Evolutionary conservation across 2,888 invertebrate species (phyloP).

Genomic region (Scaptomyza tumidula): DNA sequence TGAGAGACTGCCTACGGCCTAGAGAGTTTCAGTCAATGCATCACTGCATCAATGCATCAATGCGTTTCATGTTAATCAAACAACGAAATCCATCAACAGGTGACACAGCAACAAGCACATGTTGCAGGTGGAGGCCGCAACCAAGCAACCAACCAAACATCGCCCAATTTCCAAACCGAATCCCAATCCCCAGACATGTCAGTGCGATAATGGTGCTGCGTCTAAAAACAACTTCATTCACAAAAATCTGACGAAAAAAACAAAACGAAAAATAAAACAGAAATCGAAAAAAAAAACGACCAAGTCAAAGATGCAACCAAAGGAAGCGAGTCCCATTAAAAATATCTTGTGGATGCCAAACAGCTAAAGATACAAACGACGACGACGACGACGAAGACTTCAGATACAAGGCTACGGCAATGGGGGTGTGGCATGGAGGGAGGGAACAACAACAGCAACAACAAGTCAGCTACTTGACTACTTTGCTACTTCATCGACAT

Average conservation of each 20-base stretch:
- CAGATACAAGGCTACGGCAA: not conserved
- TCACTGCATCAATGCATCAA: conserved; percentile 66
- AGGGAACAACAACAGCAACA: conserved; percentile 27
- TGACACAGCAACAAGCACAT: conserved; percentile 67
- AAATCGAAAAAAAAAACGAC: conserved; percentile 8
- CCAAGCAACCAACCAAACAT: not conserved
- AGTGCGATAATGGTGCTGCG: conserved; percentile 80
- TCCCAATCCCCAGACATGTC: conserved; percentile 72
- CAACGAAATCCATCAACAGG: conserved; percentile 78
- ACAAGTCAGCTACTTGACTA: conserved; percentile 60
- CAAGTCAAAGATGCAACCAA: conserved; percentile 42
- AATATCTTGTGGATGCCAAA: conserved; percentile 78
- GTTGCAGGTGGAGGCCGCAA: conserved; percentile 38
- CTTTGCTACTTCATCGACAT: conserved; percentile 56
- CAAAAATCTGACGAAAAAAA: conserved; percentile 72
- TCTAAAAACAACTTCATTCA: conserved; percentile 79
- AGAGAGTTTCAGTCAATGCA: conserved; percentile 28
- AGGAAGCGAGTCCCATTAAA: conserved; percentile 77
- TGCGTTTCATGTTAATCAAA: conserved; percentile 79
- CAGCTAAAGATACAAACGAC: conserved; percentile 62
- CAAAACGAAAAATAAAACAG: conserved; percentile 13
- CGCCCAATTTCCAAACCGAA: conserved; percentile 33
- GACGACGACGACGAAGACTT: conserved; percentile 13
- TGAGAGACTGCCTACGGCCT: not conserved
- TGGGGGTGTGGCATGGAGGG: not conserved